A percentile compares a stretch with the other conserved stretches of the same genome.
phyloP scores from a whole-genome alignment of 1,140 invertebrate species.

The Sarcophaga bullata region DNA sequence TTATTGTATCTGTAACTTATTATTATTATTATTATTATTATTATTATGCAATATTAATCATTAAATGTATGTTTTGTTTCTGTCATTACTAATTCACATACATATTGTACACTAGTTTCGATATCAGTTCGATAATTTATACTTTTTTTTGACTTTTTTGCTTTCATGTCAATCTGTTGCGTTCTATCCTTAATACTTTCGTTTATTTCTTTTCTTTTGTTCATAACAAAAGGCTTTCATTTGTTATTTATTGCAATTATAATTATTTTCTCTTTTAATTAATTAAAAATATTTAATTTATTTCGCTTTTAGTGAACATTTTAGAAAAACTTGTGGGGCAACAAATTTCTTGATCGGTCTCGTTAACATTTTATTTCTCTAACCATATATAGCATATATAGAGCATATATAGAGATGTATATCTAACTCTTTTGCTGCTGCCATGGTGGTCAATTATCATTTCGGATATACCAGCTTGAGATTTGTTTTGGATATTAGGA shows the following conservation, averaged over 20 bases:
- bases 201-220: background rate
- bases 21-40: background rate
- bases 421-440: no score
- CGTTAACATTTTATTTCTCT: no score
- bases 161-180: background rate
- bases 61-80: constrained; percentile 2
- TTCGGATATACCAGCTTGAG: no score
- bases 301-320: background rate
- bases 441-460: no score
- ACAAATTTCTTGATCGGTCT: background rate
- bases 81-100: constrained; percentile 15
- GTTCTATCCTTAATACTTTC: background rate
- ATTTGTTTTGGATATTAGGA: no score
- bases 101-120: background rate
- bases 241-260: background rate
- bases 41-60: background rate
- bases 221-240: background rate
- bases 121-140: background rate
- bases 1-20: background rate
- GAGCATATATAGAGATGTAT: no score
- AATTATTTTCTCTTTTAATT: background rate
- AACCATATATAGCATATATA: no score
- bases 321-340: background rate
- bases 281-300: background rate
- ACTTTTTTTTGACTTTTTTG: background rate